Conservation (phyloP, 1,140 invertebrate genomes). For the Zaprionus camerounensis region DNA sequence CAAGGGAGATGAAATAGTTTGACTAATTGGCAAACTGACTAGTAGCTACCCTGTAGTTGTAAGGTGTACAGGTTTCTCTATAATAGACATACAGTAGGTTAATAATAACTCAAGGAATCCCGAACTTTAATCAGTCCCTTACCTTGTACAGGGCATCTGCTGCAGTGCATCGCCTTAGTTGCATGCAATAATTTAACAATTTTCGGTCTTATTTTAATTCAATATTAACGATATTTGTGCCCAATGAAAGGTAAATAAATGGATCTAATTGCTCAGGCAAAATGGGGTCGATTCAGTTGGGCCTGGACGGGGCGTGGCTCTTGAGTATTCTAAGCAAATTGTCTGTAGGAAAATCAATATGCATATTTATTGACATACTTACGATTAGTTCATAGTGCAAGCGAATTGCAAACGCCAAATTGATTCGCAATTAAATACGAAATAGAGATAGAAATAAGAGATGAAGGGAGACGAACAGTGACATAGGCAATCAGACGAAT, state of each 20-base stretch:
- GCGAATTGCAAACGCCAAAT: constrained; percentile 15
- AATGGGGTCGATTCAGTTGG: too few relatives aligned
- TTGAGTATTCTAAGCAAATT: not conserved
- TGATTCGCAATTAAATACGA: constrained; percentile 5
- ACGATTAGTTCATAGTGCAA: constrained; percentile 17
- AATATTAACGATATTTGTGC: not conserved
- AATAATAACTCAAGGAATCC: not conserved
- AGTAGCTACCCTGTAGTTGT: not conserved
- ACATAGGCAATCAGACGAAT: constrained; percentile 19
- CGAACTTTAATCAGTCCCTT: not conserved
- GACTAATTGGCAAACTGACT: not conserved
- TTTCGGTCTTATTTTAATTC: not conserved
- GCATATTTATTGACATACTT: constrained; percentile 40
- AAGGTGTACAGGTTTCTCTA: constrained; percentile 5
- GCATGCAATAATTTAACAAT: not conserved
- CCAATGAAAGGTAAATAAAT: constrained; percentile 31
- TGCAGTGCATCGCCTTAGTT: not conserved
- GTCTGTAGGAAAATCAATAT: constrained; percentile 41
- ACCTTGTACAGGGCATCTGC: not conserved
- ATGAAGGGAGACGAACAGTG: not conserved
- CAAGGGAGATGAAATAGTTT: not conserved
- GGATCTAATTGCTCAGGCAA: constrained; percentile 6
- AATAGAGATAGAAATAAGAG: not conserved
- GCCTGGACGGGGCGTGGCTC: too few relatives aligned
- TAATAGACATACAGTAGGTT: not conserved